Percentiles rank a stretch among this genome's conserved stretches.
Conservation (phyloP, 2,888 invertebrate species). For the Lathronympha strigana region DNA sequence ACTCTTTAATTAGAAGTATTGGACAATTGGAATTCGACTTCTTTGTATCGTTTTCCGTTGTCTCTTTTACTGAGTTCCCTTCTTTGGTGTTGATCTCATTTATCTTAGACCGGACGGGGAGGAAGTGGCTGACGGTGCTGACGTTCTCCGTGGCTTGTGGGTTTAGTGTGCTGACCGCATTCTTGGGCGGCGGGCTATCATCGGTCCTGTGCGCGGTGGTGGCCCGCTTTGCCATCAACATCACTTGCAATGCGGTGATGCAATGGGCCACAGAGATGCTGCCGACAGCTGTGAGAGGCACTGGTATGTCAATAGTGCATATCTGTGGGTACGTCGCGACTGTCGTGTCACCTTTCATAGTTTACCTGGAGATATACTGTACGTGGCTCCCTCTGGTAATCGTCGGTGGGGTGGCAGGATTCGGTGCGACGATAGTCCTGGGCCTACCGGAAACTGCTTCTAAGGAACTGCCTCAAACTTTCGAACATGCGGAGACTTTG, state of each 20-base stretch:
- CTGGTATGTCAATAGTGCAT: slow-evolving; percentile 62
- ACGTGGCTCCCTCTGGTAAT: slow-evolving; percentile 65
- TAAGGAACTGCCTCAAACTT: slow-evolving; percentile 69
- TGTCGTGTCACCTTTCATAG: slow-evolving; percentile 67
- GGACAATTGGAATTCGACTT: slow-evolving; percentile 64
- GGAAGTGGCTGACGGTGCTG: slow-evolving; percentile 58
- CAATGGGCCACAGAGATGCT: slow-evolving; percentile 70
- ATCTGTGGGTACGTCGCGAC: slow-evolving; percentile 63
- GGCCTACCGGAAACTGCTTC: slow-evolving; percentile 68
- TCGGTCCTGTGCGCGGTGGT: slow-evolving; percentile 65
- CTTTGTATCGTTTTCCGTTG: slow-evolving; percentile 67
- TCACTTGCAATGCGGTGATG: slow-evolving; percentile 57
- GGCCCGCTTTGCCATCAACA: slow-evolving; percentile 65
- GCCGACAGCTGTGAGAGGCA: slow-evolving; percentile 67
- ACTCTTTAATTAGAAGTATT: slow-evolving; percentile 62
- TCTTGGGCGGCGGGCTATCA: slow-evolving; percentile 56
- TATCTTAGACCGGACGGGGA: slow-evolving; percentile 63
- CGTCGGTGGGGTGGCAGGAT: slow-evolving; percentile 53
- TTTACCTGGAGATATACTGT: slow-evolving; percentile 58
- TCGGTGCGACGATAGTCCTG: slow-evolving; percentile 55
- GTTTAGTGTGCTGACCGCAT: slow-evolving; percentile 61
- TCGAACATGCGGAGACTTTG: slow-evolving; percentile 66
- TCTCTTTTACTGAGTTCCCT: slow-evolving; percentile 70
- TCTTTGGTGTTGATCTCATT: slow-evolving; percentile 62
- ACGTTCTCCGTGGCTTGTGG: slow-evolving; percentile 51